Evolutionary conservation across 2,113 vertebrate genomes (phyloP), one percentile per base, ranked within the genome.

Genomic region (Penelope pileata): DNA sequence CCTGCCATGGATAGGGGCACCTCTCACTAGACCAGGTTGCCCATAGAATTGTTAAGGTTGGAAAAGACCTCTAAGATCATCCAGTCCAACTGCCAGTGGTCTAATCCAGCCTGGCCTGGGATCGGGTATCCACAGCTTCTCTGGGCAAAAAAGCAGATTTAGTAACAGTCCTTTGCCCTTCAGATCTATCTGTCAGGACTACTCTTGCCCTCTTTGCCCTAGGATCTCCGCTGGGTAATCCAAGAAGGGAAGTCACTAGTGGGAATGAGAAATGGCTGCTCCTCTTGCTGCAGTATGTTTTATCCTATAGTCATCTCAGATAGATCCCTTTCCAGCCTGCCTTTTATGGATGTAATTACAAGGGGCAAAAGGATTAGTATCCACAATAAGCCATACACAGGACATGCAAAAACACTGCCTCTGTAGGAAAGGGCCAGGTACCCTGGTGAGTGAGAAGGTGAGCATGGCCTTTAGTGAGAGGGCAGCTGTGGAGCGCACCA

Each of bases 401-500:
- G 18, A n/a, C 23, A 14, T 60, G 23, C 34, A 51, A 51, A 53
- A 53, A 29, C 26, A 27, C 27, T 48, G 48, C 48, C 22, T 53
- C 26, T 27, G 26, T 53, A 16, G 51, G 8, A 15, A 24, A 51
- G 7, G 8, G 50, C 50, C 16, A 16, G 51, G 27, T 53, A 53
- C 8, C 14, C 26, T 29, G 32, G 24, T 58, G 42, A 85, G 7
- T 10, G 19, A 64, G 58, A 53, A 27, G 3, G 4, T 15, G 19
- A 34, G 9, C 1, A 0, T 17, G 11, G 13, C 29, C 10, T 15
- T 64, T 26, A 68, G 47, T 0, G 1, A 34, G 69, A 72, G 6
- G 26, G 29, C 17, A n/a, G 22, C 36, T 68, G 19, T 2, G 7
- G 48, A n/a, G 34, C 54, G 60, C 29, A 29, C 12, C 11, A 13